Evolutionary conservation across 2,113 vertebrate genomes (phyloP), one percentile per base, ranked within the genome.

Genomic region (Puma concolor): DNA sequence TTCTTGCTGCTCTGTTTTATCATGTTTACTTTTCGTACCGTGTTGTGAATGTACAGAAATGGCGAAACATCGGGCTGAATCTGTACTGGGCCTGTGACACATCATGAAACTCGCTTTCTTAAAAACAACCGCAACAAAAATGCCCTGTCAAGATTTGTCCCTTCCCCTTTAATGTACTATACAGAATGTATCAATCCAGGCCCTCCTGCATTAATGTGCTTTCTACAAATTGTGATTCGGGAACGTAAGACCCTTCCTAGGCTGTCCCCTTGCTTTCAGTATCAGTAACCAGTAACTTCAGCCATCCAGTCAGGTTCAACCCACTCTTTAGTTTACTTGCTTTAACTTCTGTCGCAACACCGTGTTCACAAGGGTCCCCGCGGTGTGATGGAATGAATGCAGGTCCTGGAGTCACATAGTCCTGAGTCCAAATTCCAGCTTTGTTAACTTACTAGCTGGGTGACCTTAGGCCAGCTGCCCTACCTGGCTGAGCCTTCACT

Each of bases 321-420:
- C 72, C n/a, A 41, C 86, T 71, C 71, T 94, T 48, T 9, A 91
- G 82, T 82, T 91, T 72, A 88, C 92, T 97, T 96, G 79, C 74
- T 96, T 97, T 94, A 95, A 87, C 94, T 92, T 93, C 69, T 80
- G 54, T 97, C 92, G 97, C 94, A 96, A 97, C 86, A 96, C 38
- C 33, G 50, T 67, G 93, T 91, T 91, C 86, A 82, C 82, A 95
- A 95, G 96, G 93, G 48, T 74, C 89, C 60, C 29, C 21, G 4
- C 36, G 57, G 84, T 12, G 4, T 41, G 93, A 36, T 77, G 91
- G 88, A 94, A 84, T 66, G 87, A 41, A 13, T 82, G 86, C 64
- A 67, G 41, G 19, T 92, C 90, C 48, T 12, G 19, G 63, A 84
- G 57, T 54, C 90, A 86, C 48, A 93, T 38, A 96, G 88, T 97